Evolutionary conservation across 2,113 vertebrate genomes (phyloP).

Genomic region (Lasiurus cinereus): DNA sequence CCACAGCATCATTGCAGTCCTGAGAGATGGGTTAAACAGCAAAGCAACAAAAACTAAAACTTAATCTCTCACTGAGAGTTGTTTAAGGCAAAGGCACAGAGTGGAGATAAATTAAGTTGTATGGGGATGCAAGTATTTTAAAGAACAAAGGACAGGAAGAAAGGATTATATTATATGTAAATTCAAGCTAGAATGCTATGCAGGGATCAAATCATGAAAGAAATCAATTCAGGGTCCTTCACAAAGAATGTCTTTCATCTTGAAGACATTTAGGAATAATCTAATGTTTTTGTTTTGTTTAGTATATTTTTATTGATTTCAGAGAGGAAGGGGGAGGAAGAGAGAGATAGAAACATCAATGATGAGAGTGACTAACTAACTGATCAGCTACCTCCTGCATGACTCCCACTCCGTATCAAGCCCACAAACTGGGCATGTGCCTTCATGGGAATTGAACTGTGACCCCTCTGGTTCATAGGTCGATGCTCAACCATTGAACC

Average conservation of each 20-base stretch:
- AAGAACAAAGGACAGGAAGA: background rate
- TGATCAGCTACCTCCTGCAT: too few relatives aligned
- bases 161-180: background rate
- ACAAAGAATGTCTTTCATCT: background rate
- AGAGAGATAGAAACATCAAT: too few relatives aligned
- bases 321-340: too few relatives aligned
- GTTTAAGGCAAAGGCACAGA: background rate
- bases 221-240: background rate
- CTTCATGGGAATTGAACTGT: too few relatives aligned
- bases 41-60: background rate
- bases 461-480: too few relatives aligned
- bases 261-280: conserved; percentile 1
- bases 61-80: background rate
- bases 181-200: background rate
- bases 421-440: too few relatives aligned
- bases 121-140: background rate
- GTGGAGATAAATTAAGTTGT: background rate
- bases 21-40: background rate
- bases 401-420: too few relatives aligned
- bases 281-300: too few relatives aligned
- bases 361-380: too few relatives aligned
- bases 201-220: background rate
- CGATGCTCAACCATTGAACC: too few relatives aligned
- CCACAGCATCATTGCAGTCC: background rate
- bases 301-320: too few relatives aligned